Evolutionary conservation across 2,888 invertebrate species (phyloP), one percentile per base, ranked within the genome.

Genomic region (Pandemis cinnamomeana): DNA sequence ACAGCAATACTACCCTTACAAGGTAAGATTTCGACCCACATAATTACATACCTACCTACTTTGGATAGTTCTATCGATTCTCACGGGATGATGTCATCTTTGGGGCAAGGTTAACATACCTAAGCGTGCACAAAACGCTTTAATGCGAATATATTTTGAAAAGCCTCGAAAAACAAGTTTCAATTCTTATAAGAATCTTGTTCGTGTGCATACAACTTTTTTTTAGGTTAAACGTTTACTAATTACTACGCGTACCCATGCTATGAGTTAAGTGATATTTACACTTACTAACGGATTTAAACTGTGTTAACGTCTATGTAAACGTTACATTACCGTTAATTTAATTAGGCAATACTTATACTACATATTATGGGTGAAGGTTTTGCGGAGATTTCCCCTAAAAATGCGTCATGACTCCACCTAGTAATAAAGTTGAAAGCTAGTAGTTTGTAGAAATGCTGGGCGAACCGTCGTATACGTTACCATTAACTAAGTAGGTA

Each of bases 1-100:
- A 88, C 96, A 97, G 85, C 97, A 97, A 92, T 97, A 97, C 92
- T 97, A 97, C 92, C 97, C 97, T 86, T 97, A 97, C 96, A 97
- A 97, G 96, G 97, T 97, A 91, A 96, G 95, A 86, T 84, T 84
- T 80, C 83, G 85, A 86, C 88, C 87, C 89, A 89, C 89, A 82
- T 80, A 80, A 76, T 78, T 76, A 77, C 72, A 27, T 78, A 77
- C 76, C 78, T 79, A 77, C 78, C 62, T 53, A 76, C 67, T 71
- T 77, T 72, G 51, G 48, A 66, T 61, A 55, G 79, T 80, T 80
- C 79, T 87, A 88, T 89, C 84, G 86, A 86, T 89, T 90, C 89
- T 88, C 86, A 83, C 83, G 86, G 81, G 88, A 89, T 93, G 93
- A 93, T 93, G 93, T 93, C 93, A 93, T 90, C 87, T 82, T 87